Percentiles rank a stretch among this genome's conserved stretches.
Evolutionary conservation across 2,113 vertebrate species (phyloP).

Genomic region (Syngnathus floridae): DNA sequence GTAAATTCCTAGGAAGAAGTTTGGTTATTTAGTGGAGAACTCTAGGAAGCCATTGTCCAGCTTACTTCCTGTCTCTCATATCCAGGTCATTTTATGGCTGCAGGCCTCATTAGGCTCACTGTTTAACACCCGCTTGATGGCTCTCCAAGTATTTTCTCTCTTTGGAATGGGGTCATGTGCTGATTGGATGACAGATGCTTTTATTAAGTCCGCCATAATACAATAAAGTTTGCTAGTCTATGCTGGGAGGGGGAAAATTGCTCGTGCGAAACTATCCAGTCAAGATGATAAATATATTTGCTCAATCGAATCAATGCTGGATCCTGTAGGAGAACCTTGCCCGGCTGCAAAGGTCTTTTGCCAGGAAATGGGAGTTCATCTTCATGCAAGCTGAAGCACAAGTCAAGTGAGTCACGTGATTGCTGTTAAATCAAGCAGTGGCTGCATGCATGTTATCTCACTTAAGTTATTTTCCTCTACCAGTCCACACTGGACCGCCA

Average conservation of each 20-base stretch:
- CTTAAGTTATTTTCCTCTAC: not conserved
- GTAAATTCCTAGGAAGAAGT: not conserved
- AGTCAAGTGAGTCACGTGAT: slow-evolving; percentile 83
- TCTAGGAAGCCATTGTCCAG: slow-evolving; percentile 47
- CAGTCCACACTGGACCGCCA: slow-evolving; percentile 7
- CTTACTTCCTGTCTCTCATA: slow-evolving; percentile 31
- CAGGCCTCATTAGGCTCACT: slow-evolving; percentile 40
- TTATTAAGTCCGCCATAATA: slow-evolving; percentile 1
- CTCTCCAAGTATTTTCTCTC: not conserved
- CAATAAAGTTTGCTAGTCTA: no score
- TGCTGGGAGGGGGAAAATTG: no score
- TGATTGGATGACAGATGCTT: slow-evolving; percentile 27
- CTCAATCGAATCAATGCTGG: slow-evolving; percentile 3
- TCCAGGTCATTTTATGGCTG: slow-evolving; percentile 51
- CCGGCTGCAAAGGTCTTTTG: slow-evolving; percentile 90
- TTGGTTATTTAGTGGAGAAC: not conserved
- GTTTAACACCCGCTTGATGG: slow-evolving; percentile 30
- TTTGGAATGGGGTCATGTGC: slow-evolving; percentile 34
- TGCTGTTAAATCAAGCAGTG: no score
- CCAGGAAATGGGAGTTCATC: slow-evolving; percentile 97
- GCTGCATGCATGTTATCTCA: not conserved
- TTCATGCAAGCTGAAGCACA: slow-evolving; percentile 98
- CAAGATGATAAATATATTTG: no score
- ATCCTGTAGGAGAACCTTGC: slow-evolving; percentile 87
- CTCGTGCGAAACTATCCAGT: no score